These are phyloP conservation scores for Psittacula echo DNA, from an alignment of 2,797 vertebrate species.

Conservation along the genomic window DNA sequence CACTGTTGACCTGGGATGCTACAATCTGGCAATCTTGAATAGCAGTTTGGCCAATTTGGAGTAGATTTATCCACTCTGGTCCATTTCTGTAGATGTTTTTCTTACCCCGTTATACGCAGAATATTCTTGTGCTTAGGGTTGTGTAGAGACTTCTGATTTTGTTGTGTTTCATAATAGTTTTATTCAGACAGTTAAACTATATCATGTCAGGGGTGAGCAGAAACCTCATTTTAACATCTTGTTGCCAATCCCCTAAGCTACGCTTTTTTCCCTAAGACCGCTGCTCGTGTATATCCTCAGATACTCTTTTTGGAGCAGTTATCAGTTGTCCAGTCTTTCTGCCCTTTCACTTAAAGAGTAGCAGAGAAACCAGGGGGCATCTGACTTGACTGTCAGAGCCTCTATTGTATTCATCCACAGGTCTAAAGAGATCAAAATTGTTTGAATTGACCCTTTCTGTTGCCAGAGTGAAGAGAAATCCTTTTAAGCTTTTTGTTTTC, in stretches of 20 bases:
- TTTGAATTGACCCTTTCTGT: constrained; percentile 60
- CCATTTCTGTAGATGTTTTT: neutral
- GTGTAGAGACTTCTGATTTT: neutral
- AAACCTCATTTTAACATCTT: neutral
- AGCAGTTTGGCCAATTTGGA: neutral
- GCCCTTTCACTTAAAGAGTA: neutral
- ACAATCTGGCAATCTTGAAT: constrained; percentile 11
- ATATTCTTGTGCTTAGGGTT: neutral
- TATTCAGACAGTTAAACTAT: neutral
- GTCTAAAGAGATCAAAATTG: constrained; percentile 49
- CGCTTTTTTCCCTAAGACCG: neutral
- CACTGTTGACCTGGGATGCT: constrained; percentile 23
- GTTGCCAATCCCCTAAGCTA: neutral
- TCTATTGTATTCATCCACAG: constrained; percentile 40
- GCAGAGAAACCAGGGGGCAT: neutral
- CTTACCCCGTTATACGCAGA: neutral
- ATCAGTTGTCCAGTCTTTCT: neutral
- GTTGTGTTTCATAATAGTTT: neutral
- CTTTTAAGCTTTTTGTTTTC: constrained; percentile 43
- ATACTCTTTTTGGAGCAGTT: neutral
- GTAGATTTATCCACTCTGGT: neutral
- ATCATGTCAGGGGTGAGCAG: neutral
- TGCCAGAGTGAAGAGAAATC: constrained; percentile 18
- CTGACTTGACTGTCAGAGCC: neutral
- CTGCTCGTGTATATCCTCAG: neutral